Percentiles rank a stretch among this genome's conserved stretches.
Conservation (phyloP, 92 coral and sea anemone species). For the Metridium senile region DNA sequence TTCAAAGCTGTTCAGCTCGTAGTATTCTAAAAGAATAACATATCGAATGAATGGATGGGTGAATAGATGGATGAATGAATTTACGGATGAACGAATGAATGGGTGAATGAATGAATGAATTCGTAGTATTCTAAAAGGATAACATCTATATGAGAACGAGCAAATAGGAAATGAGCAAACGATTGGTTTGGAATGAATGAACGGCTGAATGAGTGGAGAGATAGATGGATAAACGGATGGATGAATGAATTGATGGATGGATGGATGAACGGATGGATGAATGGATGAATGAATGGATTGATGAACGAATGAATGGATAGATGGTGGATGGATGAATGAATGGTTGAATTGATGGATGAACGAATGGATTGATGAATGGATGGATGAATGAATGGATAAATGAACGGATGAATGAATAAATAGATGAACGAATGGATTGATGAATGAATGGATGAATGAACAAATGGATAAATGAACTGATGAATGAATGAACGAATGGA, state of each 20-base stretch:
- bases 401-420: neutral
- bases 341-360: too few relatives aligned
- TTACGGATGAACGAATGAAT: neutral
- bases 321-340: neutral
- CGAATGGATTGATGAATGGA: too few relatives aligned
- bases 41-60: neutral
- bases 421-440: neutral
- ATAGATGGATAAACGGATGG: neutral
- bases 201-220: neutral
- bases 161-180: too few relatives aligned
- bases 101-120: neutral
- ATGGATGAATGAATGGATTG: neutral
- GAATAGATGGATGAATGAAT: neutral
- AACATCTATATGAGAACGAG: too few relatives aligned
- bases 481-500: neutral
- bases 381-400: neutral
- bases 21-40: slow-evolving; percentile 61
- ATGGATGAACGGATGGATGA: neutral
- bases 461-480: neutral
- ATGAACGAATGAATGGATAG: neutral
- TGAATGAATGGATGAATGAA: neutral
- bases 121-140: too few relatives aligned
- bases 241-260: neutral
- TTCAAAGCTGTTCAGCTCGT: slow-evolving; percentile 91
- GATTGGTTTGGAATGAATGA: too few relatives aligned